These are phyloP conservation scores for Reticulitermes lucifugus DNA, from an alignment of 2,888 invertebrate genomes.

Conservation along the genomic window DNA sequence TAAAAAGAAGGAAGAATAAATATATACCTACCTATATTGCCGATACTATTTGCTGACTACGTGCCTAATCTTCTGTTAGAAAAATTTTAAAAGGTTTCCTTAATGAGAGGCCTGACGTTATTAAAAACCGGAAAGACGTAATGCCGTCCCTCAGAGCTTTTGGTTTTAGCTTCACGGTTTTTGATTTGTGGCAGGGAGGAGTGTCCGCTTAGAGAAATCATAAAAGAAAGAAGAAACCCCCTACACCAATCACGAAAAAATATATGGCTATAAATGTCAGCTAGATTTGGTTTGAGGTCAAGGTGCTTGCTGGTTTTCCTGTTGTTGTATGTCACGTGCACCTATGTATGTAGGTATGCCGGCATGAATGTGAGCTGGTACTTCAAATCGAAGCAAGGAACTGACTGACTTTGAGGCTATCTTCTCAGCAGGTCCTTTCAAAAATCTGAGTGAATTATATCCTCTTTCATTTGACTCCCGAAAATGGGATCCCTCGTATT, in stretches of 20 bases:
- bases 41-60: neutral
- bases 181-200: constrained; percentile 47
- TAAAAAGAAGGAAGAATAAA: no score
- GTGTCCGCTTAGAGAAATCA: constrained; percentile 18
- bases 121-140: constrained; percentile 24
- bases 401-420: constrained; percentile 51
- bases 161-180: constrained; percentile 26
- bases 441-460: constrained; percentile 51
- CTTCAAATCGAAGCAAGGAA: constrained; percentile 27
- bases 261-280: constrained; percentile 54
- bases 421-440: constrained; percentile 52
- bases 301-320: constrained; percentile 21
- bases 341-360: neutral
- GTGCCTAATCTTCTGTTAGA: neutral
- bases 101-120: constrained; percentile 25
- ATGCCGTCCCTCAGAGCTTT: constrained; percentile 28
- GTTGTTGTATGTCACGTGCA: constrained; percentile 46
- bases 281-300: constrained; percentile 54
- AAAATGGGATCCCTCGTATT: constrained; percentile 39
- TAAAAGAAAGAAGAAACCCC: constrained; percentile 23
- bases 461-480: constrained; percentile 44
- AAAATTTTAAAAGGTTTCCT: constrained; percentile 13
- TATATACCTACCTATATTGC: no score
- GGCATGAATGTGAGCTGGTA: neutral
- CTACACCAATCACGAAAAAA: constrained; percentile 53